Evolutionary conservation across 1,140 invertebrate species (phyloP).

Genomic region (Drosophila funebris): DNA sequence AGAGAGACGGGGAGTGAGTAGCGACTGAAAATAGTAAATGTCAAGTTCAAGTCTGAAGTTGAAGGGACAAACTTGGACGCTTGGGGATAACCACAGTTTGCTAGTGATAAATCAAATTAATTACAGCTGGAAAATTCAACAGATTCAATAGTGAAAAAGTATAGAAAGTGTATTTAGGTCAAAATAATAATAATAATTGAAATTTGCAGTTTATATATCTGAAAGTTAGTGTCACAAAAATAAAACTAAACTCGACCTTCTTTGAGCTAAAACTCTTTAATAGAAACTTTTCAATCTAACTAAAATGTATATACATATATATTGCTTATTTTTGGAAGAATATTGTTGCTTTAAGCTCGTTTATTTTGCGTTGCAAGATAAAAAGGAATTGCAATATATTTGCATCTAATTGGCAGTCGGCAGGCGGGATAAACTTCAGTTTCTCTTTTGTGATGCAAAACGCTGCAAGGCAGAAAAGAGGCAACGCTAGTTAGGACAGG

Average conservation of each 20-base stretch:
- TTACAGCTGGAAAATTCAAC: too few relatives aligned
- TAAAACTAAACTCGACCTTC: too few relatives aligned
- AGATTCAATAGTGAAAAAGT: too few relatives aligned
- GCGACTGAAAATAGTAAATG: neutral
- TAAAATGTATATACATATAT: conserved; percentile 15
- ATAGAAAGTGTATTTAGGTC: too few relatives aligned
- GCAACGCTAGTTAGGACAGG: conserved; percentile 14
- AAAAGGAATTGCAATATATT: conserved; percentile 57
- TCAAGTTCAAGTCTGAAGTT: conserved; percentile 29
- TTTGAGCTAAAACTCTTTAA: neutral
- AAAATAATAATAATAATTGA: neutral
- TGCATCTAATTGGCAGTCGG: conserved; percentile 77
- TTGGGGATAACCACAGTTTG: conserved; percentile 8
- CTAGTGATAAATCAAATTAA: too few relatives aligned
- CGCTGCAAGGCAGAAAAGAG: conserved; percentile 31
- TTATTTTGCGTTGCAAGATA: conserved; percentile 4
- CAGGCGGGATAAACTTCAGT: conserved; percentile 43
- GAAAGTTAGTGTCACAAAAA: too few relatives aligned
- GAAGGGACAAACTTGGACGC: neutral
- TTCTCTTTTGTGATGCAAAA: conserved; percentile 42
- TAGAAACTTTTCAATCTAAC: neutral
- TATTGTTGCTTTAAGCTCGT: conserved; percentile 4
- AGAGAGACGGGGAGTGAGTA: neutral
- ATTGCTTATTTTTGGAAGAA: conserved; percentile 18
- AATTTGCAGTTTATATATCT: too few relatives aligned